These are phyloP conservation scores for Dicerorhinus sumatrensis DNA, from an alignment of 2,113 vertebrate genomes.

Conservation along the genomic window DNA sequence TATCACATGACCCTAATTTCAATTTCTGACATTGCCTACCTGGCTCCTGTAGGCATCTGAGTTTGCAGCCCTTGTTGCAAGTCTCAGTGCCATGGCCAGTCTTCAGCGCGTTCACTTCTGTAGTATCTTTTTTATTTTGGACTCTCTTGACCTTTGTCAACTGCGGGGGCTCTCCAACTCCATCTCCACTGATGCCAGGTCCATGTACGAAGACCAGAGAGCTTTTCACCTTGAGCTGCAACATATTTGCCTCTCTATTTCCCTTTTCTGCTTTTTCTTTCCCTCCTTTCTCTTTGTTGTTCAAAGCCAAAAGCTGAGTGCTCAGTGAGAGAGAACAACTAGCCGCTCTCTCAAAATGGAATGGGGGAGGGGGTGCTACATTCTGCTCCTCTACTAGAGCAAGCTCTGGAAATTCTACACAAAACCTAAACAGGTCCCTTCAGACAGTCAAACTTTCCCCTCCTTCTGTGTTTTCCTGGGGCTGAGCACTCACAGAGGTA, in stretches of 20 bases:
- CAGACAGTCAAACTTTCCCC: background rate
- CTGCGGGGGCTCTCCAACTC: background rate
- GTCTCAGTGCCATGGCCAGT: background rate
- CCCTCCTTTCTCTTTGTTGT: background rate
- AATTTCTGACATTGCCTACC: background rate
- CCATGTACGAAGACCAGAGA: background rate
- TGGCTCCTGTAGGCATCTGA: background rate
- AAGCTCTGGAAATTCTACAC: slow-evolving; percentile 41
- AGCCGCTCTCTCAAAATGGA: background rate
- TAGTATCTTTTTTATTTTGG: background rate
- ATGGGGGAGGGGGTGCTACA: background rate
- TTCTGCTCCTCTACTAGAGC: background rate
- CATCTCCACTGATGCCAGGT: background rate
- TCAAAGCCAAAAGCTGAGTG: background rate
- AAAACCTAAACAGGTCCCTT: background rate
- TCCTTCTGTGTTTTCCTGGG: background rate
- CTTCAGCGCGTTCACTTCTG: background rate
- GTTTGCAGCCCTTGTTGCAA: background rate
- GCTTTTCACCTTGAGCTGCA: background rate
- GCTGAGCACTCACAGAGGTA: background rate
- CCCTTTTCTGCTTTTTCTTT: background rate
- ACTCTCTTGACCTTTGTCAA: background rate
- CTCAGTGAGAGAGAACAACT: background rate
- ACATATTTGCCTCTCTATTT: background rate
- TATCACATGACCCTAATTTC: background rate